Evolutionary conservation across 2,797 vertebrate species (phyloP).

Genomic region (Lindbergichthys nudifrons): DNA sequence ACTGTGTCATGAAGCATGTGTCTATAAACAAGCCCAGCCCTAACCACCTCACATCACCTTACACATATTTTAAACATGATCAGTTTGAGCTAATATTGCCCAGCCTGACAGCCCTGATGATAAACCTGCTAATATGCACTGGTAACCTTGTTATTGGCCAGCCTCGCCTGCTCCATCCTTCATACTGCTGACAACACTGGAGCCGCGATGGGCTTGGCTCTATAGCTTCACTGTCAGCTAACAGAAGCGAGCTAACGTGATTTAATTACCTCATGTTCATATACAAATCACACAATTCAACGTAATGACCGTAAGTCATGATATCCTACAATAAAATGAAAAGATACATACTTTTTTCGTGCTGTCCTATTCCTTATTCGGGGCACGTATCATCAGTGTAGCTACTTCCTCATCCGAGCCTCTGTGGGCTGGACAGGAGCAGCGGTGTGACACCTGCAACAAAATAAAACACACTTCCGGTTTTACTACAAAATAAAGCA

Average conservation of each 20-base stretch:
- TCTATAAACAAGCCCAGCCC: neutral
- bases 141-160: neutral
- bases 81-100: neutral
- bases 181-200: conserved; percentile 25
- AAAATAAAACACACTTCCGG: conserved; percentile 43
- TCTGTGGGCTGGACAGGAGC: conserved; percentile 57
- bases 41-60: no score
- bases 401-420: conserved; percentile 75
- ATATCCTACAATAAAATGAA: neutral
- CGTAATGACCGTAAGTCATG: rapidly evolving
- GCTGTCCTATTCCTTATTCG: conserved; percentile 32
- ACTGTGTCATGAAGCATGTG: conserved; percentile 32
- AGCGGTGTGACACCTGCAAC: neutral
- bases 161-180: conserved; percentile 53
- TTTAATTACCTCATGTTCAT: neutral
- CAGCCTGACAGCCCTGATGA: neutral
- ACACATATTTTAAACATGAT: neutral
- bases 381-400: neutral
- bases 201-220: conserved; percentile 62
- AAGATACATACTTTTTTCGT: conserved; percentile 54
- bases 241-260: conserved; percentile 1
- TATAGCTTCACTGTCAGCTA: conserved; percentile 24
- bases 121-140: neutral
- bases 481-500: conserved; percentile 26
- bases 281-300: rapidly evolving